Percentiles rank a stretch among this genome's conserved stretches.
phyloP scores from a whole-genome alignment of 2,888 invertebrate species.

The Maniola hyperantus region DNA sequence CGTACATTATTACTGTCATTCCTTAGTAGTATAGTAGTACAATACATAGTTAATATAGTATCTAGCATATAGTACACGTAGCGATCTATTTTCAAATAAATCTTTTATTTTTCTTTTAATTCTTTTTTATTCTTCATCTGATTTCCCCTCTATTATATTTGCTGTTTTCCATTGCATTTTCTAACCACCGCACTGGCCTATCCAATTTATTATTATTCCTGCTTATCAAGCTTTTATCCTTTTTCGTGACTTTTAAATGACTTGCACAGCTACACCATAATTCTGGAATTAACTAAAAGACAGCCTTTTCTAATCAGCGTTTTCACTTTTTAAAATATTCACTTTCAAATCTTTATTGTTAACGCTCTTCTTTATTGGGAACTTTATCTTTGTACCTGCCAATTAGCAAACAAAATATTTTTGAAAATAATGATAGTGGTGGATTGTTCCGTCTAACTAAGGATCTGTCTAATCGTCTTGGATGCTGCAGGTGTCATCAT shows the following conservation, averaged over 20 bases:
- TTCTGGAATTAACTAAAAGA: too few relatives aligned
- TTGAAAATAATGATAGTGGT: neutral
- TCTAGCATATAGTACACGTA: neutral
- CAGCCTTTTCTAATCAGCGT: too few relatives aligned
- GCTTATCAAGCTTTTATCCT: neutral
- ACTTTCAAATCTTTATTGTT: too few relatives aligned
- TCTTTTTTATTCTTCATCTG: neutral
- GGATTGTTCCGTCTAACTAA: neutral
- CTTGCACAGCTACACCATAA: too few relatives aligned
- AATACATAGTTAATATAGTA: neutral
- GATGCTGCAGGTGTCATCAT: neutral
- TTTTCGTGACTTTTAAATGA: neutral
- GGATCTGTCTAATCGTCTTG: neutral
- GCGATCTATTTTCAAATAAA: neutral
- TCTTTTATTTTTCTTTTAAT: neutral
- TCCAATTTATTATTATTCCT: neutral
- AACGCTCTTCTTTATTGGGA: neutral
- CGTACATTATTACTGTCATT: neutral
- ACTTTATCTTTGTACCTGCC: neutral
- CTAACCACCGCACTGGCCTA: neutral
- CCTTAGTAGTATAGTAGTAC: neutral
- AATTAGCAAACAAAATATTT: neutral
- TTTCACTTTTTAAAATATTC: too few relatives aligned
- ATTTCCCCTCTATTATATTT: neutral
- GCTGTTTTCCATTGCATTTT: neutral